Conservation (phyloP, 2,797 vertebrate species). For the Setipinna tenuifilis region DNA sequence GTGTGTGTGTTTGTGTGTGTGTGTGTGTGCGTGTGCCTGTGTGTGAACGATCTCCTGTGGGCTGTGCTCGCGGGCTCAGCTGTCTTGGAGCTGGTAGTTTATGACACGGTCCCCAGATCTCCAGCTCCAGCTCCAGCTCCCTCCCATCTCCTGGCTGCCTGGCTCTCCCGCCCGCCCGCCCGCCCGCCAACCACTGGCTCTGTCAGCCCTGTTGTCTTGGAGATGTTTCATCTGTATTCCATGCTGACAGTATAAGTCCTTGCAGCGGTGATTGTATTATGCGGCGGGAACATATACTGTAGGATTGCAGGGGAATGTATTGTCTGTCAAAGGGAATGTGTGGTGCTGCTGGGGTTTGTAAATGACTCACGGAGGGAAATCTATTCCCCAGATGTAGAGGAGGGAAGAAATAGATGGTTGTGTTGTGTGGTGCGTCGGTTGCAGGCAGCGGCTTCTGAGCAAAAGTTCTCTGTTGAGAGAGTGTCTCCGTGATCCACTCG, state of each 20-base stretch:
- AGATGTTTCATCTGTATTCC: conserved; percentile 22
- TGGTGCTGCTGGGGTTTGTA: not conserved
- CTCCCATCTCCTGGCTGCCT: no score
- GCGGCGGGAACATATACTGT: not conserved
- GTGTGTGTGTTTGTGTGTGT: no score
- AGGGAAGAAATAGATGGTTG: not conserved
- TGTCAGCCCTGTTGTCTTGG: not conserved
- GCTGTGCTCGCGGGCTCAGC: no score
- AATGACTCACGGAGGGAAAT: not conserved
- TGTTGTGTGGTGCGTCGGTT: not conserved
- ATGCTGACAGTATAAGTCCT: conserved; percentile 6
- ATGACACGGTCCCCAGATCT: no score
- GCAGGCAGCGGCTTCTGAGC: not conserved
- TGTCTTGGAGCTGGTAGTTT: no score
- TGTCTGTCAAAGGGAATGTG: conserved; percentile 19
- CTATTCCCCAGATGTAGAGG: not conserved
- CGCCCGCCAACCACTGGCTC: no score
- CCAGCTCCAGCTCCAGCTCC: no score
- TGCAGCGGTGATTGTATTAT: not conserved
- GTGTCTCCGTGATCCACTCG: not conserved
- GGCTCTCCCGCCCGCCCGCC: no score
- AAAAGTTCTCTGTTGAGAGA: not conserved
- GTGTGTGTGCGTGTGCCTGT: no score
- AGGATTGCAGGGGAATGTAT: conserved; percentile 1
- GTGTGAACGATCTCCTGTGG: no score